Evolutionary conservation across 2,113 vertebrate genomes (phyloP), one percentile per base, ranked within the genome.

Genomic region (Cyprinus carpio): DNA sequence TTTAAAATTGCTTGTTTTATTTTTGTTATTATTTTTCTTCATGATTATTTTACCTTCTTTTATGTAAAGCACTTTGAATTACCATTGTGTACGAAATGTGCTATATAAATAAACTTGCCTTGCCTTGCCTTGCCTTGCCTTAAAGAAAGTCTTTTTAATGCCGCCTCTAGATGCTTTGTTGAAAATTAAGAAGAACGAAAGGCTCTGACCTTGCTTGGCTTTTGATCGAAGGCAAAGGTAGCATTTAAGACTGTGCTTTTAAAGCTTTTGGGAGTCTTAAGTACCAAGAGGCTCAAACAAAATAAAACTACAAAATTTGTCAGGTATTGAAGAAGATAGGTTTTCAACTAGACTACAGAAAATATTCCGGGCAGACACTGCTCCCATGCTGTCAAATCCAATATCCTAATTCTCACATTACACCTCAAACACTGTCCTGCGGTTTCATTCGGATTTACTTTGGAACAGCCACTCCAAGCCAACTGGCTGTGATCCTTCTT

Each of bases 401-500:
- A 65, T 78, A 77, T 51, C 75, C 54, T 69, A 81, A 81, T 81
- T 62, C 77, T 64, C 67, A 60, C 54, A 74, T 78, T 62, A 72
- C 54, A 81, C 56, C 43, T 62, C 76, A 74, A 62, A 85, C 67
- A 2, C 40, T 51, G n/a, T 80, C 84, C 76, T 46, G 69, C 6
- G 77, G 31, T 85, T 81, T 81, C 25, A 81, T 74, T 72, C 13
- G 4, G 54, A 64, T 75, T 72, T 75, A 43, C 76, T 74, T 81
- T 58, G 69, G 34, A 74, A 81, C 37, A 81, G 67, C 43, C 67
- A 85, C 51, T 85, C 69, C 49, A 75, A 25, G 77, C 84, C 84
- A 85, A 13, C 65, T 72, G 84, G 84, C 84, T 46, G 25, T 31
- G 77, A 85, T 85, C 71, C 37, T 34, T 85, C 71, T 81, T 77